A percentile compares a stretch with the other conserved stretches of the same genome.
Conservation (phyloP, 2,797 vertebrate genomes). For the Scolopax rusticola region DNA sequence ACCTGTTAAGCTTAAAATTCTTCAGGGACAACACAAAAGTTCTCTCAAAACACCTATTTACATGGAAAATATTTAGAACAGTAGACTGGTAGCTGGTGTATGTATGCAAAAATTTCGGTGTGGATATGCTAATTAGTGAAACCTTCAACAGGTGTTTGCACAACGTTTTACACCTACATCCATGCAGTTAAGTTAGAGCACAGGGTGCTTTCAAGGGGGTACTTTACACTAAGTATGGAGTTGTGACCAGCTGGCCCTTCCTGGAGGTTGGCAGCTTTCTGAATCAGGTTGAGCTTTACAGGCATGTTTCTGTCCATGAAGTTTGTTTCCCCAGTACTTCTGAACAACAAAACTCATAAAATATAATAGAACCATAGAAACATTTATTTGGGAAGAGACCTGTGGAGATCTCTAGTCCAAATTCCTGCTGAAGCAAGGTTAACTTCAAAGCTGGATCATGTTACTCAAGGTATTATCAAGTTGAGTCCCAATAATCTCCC, state of each 20-base stretch:
- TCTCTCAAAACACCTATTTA: neutral
- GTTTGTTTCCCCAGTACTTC: neutral
- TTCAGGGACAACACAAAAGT: neutral
- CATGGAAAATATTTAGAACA: neutral
- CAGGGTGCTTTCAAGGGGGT: neutral
- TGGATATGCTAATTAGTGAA: neutral
- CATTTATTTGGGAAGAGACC: neutral
- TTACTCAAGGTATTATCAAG: neutral
- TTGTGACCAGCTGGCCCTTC: neutral
- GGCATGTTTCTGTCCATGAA: neutral
- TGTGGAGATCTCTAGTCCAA: neutral
- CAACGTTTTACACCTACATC: neutral
- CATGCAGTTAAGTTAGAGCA: neutral
- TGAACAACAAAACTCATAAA: neutral
- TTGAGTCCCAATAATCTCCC: neutral
- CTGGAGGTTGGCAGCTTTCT: neutral
- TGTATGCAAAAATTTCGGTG: neutral
- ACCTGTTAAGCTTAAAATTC: neutral
- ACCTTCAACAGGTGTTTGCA: neutral
- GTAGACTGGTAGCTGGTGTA: neutral
- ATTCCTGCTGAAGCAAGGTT: neutral
- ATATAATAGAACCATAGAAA: neutral
- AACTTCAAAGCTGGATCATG: neutral
- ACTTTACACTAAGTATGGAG: neutral
- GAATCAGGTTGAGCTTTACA: neutral